Base-by-base conservation (phyloP, 2,888 invertebrate genomes). In the Drosophila pseudotakahashii region DNA sequence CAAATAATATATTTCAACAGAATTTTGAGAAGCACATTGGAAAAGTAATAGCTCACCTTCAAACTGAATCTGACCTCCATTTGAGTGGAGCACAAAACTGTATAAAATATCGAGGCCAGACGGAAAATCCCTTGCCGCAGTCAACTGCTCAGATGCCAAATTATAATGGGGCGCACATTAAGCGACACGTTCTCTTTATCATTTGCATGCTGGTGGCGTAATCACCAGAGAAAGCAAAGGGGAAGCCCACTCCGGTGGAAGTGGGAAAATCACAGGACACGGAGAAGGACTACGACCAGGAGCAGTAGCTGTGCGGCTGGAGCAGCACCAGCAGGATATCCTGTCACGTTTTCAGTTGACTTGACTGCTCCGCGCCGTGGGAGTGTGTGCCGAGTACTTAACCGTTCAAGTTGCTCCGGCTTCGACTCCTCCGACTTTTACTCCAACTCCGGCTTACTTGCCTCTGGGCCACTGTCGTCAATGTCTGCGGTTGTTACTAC, bases 311-410 rank as follows among this genome's bases (percentile, higher is more conserved):
- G 59, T 19, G 52, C n/a, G 41, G 59, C 11, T 14, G 16, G 41
- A 53, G 39, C 48, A 57, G 59, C 60, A 72, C 76, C 60, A 72
- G 77, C 83, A 83, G 82, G 82, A 83, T 83, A 86, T 83, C 82
- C 82, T 83, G 82, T 83, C 82, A 86, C 82, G 82, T 83, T 83
- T 86, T 86, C 86, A 86, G 82, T 86, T 86, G 82, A 83, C 82
- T 83, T 83, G 82, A 86, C 82, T 86, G 86, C 72, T 55, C 62
- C 23, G 14, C 62, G 62, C 64, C 51, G 51, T 71, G 71, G 70
- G 70, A 70, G 70, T 70, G 70, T 61, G 55, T 42, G 72, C 41
- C 48, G 55, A 82, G 88, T 87, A 85, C 84, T 84, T 84, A 84
- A 84, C 84, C 84, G 84, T 84, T 84, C 88, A 84, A 84, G 84